Evolutionary conservation across 1,140 invertebrate genomes (phyloP).

Genomic region (Cardiocondyla obscurior): DNA sequence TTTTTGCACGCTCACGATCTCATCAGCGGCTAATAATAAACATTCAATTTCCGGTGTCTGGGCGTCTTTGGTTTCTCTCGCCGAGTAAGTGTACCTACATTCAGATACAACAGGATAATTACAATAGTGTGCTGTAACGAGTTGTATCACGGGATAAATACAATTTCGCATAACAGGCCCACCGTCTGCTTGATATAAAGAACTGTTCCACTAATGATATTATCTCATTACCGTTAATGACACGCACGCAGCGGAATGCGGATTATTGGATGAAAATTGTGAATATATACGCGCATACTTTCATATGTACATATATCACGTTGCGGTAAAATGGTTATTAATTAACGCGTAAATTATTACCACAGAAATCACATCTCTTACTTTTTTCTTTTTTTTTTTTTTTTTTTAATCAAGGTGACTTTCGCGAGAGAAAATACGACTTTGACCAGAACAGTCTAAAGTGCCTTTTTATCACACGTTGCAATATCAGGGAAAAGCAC

Average conservation of each 20-base stretch:
- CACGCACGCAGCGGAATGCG: background rate
- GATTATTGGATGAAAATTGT: conserved; percentile 33
- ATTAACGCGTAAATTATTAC: conserved; percentile 11
- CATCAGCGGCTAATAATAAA: conserved; percentile 23
- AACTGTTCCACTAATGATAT: conserved; percentile 35
- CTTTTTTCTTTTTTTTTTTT: too few species aligned
- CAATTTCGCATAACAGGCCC: background rate
- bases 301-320: background rate
- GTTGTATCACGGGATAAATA: conserved; percentile 38
- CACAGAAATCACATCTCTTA: background rate
- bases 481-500: background rate
- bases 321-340: background rate
- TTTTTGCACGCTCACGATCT: background rate
- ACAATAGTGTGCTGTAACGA: conserved; percentile 34
- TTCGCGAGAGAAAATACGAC: background rate
- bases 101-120: conserved; percentile 41
- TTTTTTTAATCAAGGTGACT: conserved; percentile 8
- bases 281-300: background rate
- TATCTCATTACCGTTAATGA: conserved; percentile 39
- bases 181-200: conserved; percentile 17
- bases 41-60: conserved; percentile 17
- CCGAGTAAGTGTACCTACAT: conserved; percentile 18
- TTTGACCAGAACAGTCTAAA: background rate
- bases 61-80: conserved; percentile 6
- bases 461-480: background rate